A percentile compares a stretch with the other conserved stretches of the same genome.
These are phyloP conservation scores for Uloborus plumipes DNA, from an alignment of 2,888 invertebrate genomes.

Conservation along the genomic window DNA sequence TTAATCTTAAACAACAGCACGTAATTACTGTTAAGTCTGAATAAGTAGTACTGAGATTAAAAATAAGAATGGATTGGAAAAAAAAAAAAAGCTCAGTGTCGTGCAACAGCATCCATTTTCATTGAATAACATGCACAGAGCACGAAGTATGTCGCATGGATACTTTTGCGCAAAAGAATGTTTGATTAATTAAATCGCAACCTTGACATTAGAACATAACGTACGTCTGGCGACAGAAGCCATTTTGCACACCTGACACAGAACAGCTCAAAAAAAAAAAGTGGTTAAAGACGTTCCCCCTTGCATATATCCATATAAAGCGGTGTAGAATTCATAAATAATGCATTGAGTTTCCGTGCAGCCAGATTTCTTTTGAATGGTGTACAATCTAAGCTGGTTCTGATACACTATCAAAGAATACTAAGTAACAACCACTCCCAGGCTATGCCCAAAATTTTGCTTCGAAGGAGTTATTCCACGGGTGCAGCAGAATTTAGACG, in stretches of 20 bases:
- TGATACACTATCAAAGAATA: slow-evolving; percentile 6
- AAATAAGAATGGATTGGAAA: too few relatives aligned
- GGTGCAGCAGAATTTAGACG: too few relatives aligned
- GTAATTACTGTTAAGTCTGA: too few relatives aligned
- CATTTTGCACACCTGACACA: slow-evolving; percentile 17
- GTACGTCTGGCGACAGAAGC: slow-evolving; percentile 10
- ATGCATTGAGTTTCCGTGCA: neutral
- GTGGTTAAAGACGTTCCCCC: slow-evolving; percentile 8
- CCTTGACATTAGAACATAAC: neutral
- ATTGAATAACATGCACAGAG: too few relatives aligned
- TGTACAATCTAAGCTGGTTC: slow-evolving; percentile 12
- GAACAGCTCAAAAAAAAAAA: neutral
- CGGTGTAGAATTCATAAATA: slow-evolving; percentile 21
- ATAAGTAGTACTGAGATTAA: too few relatives aligned
- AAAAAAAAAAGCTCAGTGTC: too few relatives aligned
- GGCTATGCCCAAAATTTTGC: neutral
- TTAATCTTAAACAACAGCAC: too few relatives aligned
- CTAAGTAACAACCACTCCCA: slow-evolving; percentile 24
- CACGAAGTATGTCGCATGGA: too few relatives aligned
- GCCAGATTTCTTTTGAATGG: neutral
- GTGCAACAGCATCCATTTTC: too few relatives aligned
- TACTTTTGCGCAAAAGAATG: too few relatives aligned
- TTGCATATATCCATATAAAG: slow-evolving; percentile 24
- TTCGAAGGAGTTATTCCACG: neutral
- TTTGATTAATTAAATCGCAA: too few relatives aligned